Percentiles rank a stretch among this genome's conserved stretches.
Evolutionary conservation across 2,888 invertebrate genomes (phyloP).

Genomic region (Protonemura montana): DNA sequence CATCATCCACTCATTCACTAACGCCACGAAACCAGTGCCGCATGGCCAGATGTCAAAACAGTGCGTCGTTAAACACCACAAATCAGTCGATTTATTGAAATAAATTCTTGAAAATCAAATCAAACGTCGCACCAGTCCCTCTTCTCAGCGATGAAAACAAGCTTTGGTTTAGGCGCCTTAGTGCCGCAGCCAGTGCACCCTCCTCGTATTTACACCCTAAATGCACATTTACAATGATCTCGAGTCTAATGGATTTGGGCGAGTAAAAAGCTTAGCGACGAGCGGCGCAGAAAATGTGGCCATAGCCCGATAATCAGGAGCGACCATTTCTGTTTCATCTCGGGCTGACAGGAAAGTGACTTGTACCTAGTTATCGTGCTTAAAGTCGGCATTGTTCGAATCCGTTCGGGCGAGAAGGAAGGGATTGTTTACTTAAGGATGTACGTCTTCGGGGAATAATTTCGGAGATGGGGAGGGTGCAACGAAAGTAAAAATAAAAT

Average conservation of each 20-base stretch:
- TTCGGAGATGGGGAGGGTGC: not conserved
- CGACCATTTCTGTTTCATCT: not conserved
- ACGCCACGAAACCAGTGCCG: too few species aligned
- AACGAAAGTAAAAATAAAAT: not conserved
- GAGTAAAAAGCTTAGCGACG: not conserved
- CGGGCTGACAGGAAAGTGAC: not conserved
- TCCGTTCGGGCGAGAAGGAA: too few species aligned
- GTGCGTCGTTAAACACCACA: too few species aligned
- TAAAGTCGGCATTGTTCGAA: not conserved
- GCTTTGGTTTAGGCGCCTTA: too few species aligned
- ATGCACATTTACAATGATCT: constrained; percentile 22
- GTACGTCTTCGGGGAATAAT: not conserved
- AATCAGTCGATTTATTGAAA: too few species aligned
- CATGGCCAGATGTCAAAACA: too few species aligned
- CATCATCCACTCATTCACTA: too few species aligned
- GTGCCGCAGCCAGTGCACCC: too few species aligned
- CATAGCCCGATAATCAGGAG: not conserved
- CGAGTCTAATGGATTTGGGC: not conserved
- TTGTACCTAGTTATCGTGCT: not conserved
- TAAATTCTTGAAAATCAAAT: too few species aligned
- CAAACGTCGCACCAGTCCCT: too few species aligned
- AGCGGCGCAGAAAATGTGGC: not conserved
- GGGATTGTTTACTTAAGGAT: not conserved
- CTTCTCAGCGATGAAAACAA: too few species aligned
- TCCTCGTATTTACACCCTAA: constrained; percentile 20